A percentile compares a stretch with the other conserved stretches of the same genome.
phyloP scores from a whole-genome alignment of 2,888 invertebrate genomes.

The Fabriciana adippe region DNA sequence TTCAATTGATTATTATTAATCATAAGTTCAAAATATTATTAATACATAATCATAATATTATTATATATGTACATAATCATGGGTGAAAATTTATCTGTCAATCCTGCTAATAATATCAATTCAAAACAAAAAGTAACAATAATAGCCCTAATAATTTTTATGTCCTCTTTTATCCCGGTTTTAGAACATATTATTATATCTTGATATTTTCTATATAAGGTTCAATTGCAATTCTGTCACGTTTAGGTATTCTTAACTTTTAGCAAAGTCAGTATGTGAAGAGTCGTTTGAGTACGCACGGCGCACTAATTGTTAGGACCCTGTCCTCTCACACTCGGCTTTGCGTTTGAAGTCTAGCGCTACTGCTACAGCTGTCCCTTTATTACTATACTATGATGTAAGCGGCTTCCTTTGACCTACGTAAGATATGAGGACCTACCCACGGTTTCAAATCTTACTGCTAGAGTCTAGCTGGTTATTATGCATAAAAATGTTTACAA shows the following conservation, averaged over 20 bases:
- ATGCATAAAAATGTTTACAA: too few species aligned
- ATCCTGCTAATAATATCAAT: too few species aligned
- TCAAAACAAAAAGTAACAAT: too few species aligned
- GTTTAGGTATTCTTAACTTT: conserved; percentile 54
- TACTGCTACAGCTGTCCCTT: conserved; percentile 33
- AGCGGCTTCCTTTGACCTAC: conserved; percentile 11
- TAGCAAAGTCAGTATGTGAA: conserved; percentile 47
- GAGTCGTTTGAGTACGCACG: conserved; percentile 60
- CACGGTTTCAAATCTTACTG: too few species aligned
- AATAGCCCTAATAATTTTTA: too few species aligned
- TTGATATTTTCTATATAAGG: conserved; percentile 11
- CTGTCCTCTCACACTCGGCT: conserved; percentile 44
- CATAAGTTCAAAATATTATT: too few species aligned
- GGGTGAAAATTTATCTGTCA: too few species aligned
- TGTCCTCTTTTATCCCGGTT: not conserved
- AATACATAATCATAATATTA: too few species aligned
- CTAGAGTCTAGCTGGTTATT: too few species aligned
- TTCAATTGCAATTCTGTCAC: conserved; percentile 48
- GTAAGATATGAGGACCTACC: conserved; percentile 2
- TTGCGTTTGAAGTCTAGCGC: conserved; percentile 38
- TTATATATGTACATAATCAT: too few species aligned
- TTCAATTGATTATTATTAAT: too few species aligned
- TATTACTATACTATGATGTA: conserved; percentile 26
- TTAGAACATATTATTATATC: not conserved
- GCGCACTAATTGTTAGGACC: conserved; percentile 64